phyloP scores from a whole-genome alignment of 2,888 invertebrate genomes.

The Isoperla grammatica region DNA sequence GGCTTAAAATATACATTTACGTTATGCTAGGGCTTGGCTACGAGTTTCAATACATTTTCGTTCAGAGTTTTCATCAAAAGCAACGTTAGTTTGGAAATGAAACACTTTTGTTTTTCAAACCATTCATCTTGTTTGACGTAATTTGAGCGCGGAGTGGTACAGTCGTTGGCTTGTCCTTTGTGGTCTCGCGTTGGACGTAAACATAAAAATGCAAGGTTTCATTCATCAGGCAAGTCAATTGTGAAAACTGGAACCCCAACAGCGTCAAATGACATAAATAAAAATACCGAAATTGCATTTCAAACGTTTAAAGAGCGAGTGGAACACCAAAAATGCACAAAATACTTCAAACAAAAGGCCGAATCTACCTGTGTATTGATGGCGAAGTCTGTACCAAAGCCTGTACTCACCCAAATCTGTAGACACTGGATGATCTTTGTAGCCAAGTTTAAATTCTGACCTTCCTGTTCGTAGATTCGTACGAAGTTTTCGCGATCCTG shows the following conservation, averaged over 20 bases:
- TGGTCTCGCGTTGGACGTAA: background rate
- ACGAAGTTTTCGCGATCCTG: constrained; percentile 30
- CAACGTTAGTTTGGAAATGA: no score
- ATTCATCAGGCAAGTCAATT: background rate
- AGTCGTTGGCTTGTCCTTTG: constrained; percentile 3
- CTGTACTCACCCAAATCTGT: constrained; percentile 37
- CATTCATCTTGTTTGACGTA: no score
- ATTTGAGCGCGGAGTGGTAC: background rate
- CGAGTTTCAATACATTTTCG: no score
- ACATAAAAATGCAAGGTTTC: background rate
- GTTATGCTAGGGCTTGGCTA: no score
- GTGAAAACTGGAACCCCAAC: background rate
- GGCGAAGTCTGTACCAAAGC: constrained; percentile 9
- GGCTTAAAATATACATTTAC: no score
- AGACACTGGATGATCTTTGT: constrained; percentile 38
- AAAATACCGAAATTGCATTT: background rate
- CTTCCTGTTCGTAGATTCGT: constrained; percentile 36
- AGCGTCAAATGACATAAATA: background rate
- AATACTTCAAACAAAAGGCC: constrained; percentile 18
- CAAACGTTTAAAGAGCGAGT: background rate
- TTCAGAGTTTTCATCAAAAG: no score
- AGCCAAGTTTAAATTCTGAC: constrained; percentile 35
- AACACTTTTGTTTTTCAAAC: no score
- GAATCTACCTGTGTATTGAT: background rate
- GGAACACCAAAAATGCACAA: background rate